Evolutionary conservation across 2,113 vertebrate species (phyloP).

Genomic region (Rhombomys opimus): DNA sequence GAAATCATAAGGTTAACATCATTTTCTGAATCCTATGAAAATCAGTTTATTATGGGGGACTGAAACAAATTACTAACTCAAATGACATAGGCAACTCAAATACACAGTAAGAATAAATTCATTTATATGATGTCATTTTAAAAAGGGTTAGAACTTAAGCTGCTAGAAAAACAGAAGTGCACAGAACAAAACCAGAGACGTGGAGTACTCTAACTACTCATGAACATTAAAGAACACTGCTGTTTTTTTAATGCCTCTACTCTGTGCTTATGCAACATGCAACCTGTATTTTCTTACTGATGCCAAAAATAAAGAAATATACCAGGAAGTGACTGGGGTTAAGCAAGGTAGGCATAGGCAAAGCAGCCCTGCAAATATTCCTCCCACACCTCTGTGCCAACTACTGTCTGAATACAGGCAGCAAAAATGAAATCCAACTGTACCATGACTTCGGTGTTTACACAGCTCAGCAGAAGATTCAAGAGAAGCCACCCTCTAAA

Average conservation of each 20-base stretch:
- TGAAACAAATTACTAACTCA: background rate
- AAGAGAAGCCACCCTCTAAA: background rate
- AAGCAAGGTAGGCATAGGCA: background rate
- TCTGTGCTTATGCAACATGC: background rate
- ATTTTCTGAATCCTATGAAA: background rate
- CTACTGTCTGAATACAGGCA: background rate
- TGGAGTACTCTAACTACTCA: background rate
- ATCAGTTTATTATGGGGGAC: background rate
- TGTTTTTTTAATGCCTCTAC: background rate
- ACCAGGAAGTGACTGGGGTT: constrained; percentile 35
- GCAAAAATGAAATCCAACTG: background rate
- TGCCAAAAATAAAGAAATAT: constrained; percentile 9
- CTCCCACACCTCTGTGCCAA: background rate
- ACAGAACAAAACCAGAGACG: background rate
- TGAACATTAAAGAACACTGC: background rate
- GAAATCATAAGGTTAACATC: background rate
- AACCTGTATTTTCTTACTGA: background rate
- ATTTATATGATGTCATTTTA: background rate
- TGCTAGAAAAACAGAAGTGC: background rate
- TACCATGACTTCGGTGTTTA: too few relatives aligned
- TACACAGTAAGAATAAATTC: background rate
- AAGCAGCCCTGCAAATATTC: background rate
- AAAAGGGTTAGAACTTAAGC: background rate
- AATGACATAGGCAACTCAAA: background rate
- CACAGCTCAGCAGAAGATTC: background rate